Evolutionary conservation across 2,888 invertebrate species (phyloP).

Genomic region (Lymantria dispar): DNA sequence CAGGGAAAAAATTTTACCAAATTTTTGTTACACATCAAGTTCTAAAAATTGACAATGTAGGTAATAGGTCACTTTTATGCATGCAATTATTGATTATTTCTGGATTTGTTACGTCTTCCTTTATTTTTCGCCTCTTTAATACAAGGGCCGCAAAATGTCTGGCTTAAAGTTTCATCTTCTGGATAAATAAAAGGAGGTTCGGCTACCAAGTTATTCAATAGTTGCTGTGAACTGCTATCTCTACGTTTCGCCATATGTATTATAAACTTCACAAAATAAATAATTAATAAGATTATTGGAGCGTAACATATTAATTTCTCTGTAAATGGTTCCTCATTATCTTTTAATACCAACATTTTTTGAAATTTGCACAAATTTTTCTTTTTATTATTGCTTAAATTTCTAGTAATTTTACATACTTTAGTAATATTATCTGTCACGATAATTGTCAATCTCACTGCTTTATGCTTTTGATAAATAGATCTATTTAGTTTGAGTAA

Average conservation of each 20-base stretch:
- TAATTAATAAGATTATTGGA: background rate
- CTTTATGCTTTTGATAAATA: too few relatives aligned
- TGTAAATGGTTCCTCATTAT: background rate
- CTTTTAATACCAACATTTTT: background rate
- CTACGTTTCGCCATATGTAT: background rate
- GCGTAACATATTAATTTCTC: background rate
- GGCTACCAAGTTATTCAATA: background rate
- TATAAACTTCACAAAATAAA: background rate
- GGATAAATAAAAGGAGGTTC: background rate
- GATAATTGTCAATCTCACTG: too few relatives aligned
- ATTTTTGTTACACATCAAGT: too few relatives aligned
- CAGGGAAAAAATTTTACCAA: too few relatives aligned
- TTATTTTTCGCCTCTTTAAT: background rate
- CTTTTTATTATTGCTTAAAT: too few relatives aligned
- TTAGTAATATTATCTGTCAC: too few relatives aligned
- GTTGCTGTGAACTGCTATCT: background rate
- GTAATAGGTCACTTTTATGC: too few relatives aligned
- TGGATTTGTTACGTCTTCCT: background rate
- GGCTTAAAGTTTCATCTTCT: background rate
- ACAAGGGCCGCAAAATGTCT: background rate
- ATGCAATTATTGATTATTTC: too few relatives aligned
- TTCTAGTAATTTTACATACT: too few relatives aligned
- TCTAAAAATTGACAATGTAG: too few relatives aligned
- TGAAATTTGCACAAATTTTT: background rate
- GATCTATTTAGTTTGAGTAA: too few relatives aligned